Percentiles rank a stretch among this genome's conserved stretches.
Evolutionary conservation across 2,797 vertebrate genomes (phyloP).

Genomic region (Malurus splendens): DNA sequence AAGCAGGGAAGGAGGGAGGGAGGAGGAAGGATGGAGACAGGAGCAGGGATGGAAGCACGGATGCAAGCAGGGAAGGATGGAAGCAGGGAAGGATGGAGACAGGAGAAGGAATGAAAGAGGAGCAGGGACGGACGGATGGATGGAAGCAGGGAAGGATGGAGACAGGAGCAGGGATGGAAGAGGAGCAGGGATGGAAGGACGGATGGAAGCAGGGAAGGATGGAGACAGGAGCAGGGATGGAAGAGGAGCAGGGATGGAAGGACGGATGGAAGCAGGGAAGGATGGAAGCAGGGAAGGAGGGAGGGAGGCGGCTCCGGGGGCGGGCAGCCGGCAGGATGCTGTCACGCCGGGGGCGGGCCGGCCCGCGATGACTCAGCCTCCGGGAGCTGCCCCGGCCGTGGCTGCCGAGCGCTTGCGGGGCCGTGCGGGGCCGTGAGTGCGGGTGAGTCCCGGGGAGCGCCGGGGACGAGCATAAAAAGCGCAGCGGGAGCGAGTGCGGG

Average conservation of each 20-base stretch:
- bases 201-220: not conserved
- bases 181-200: not conserved
- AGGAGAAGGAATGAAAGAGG: too few species aligned
- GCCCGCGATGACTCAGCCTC: not conserved
- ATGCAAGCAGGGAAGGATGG: not conserved
- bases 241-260: too few species aligned
- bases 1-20: not conserved
- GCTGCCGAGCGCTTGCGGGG: not conserved
- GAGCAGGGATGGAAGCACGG: not conserved
- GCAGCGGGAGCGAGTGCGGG: not conserved
- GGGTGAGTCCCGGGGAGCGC: not conserved
- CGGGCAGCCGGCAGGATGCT: not conserved
- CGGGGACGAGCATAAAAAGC: not conserved
- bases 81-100: too few species aligned
- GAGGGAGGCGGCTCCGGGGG: not conserved
- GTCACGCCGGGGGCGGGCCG: slow-evolving; percentile 6
- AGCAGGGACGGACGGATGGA: too few species aligned
- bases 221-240: too few species aligned
- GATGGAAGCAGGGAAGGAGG: not conserved
- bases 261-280: too few species aligned
- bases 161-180: not conserved
- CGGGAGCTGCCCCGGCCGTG: not conserved
- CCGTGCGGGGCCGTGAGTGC: not conserved
- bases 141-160: too few species aligned
- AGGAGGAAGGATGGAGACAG: not conserved